Evolutionary conservation across 1,140 invertebrate species (phyloP).

Genomic region (Drosophila varians): DNA sequence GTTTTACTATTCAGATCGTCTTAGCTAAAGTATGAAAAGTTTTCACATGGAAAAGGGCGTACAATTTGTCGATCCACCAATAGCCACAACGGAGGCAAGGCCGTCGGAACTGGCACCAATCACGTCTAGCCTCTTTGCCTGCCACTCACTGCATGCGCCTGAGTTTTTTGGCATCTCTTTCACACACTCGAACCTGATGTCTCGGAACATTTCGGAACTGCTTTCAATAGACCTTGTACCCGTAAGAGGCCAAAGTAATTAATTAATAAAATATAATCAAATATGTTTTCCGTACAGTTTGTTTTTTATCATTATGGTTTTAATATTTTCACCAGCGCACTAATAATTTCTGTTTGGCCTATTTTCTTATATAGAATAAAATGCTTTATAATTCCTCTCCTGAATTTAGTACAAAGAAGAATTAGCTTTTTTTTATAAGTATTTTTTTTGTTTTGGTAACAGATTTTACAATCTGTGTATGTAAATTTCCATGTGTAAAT

Average conservation of each 20-base stretch:
- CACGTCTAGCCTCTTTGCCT: conserved; percentile 44
- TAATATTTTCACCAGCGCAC: no score
- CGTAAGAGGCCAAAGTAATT: not conserved
- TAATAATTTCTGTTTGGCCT: no score
- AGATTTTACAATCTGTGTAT: no score
- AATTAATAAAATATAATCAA: not conserved
- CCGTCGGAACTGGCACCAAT: conserved; percentile 52
- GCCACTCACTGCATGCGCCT: conserved; percentile 40
- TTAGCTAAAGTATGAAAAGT: not conserved
- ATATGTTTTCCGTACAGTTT: no score
- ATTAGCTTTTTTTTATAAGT: no score
- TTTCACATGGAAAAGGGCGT: conserved; percentile 15
- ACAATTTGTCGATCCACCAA: conserved; percentile 51
- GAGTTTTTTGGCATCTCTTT: conserved; percentile 28
- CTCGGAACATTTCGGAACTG: no score
- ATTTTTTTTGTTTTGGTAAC: no score
- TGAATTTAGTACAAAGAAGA: no score
- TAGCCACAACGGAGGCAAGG: conserved; percentile 41
- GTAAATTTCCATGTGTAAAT: no score
- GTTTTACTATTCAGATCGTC: not conserved
- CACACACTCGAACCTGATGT: conserved; percentile 12
- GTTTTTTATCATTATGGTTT: not conserved
- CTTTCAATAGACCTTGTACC: not conserved
- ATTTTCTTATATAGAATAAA: no score
- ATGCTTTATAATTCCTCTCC: no score